Evolutionary conservation across 2,797 vertebrate species (phyloP).

Genomic region (Labeo calbasu): DNA sequence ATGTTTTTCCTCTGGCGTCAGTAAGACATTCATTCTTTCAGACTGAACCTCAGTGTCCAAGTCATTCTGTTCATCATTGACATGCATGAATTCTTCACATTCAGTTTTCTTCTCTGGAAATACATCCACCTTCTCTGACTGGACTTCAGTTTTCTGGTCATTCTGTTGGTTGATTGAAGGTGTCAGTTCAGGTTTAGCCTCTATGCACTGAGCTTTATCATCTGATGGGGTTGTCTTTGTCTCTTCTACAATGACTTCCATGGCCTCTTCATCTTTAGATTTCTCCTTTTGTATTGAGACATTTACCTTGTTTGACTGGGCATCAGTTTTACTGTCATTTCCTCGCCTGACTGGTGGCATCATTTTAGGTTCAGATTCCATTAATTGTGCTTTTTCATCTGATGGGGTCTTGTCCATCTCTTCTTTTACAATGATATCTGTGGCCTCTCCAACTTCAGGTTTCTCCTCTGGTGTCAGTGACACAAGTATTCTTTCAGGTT

Average conservation of each 20-base stretch:
- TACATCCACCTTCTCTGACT: background rate
- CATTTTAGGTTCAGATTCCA: constrained; percentile 24
- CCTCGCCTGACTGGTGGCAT: constrained; percentile 35
- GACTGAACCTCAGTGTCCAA: constrained; percentile 4
- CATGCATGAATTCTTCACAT: background rate
- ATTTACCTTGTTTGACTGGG: constrained; percentile 1
- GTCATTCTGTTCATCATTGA: constrained; percentile 11
- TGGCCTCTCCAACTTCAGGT: background rate
- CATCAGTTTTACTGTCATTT: constrained; percentile 6
- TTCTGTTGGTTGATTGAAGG: constrained; percentile 22
- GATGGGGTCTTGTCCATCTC: background rate
- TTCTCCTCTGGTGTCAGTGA: background rate
- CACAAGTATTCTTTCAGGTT: background rate
- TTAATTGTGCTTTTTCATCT: constrained; percentile 2
- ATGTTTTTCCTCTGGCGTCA: background rate
- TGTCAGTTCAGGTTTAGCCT: background rate
- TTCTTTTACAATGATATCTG: background rate
- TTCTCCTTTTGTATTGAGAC: background rate
- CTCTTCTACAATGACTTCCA: background rate
- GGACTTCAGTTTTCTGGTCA: constrained; percentile 25
- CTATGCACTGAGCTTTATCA: background rate
- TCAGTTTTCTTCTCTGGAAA: background rate
- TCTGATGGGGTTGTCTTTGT: background rate
- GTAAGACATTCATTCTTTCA: background rate
- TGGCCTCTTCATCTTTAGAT: background rate